Conservation (phyloP, 2,888 invertebrate species). For the Limnephilus lunatus region DNA sequence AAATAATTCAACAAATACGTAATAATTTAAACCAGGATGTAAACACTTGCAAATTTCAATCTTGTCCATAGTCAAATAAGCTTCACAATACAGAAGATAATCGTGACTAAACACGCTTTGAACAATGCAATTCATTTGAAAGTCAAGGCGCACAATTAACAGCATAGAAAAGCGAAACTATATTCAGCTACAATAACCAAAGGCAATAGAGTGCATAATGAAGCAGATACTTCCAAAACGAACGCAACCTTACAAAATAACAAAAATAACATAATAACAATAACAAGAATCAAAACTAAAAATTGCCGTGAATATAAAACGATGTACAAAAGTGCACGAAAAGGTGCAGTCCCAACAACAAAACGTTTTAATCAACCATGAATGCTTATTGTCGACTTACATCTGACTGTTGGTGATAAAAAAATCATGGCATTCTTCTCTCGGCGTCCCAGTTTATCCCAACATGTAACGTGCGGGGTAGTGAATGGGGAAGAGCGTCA, state of each 20-base stretch:
- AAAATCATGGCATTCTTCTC: slow-evolving; percentile 47
- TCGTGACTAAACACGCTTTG: neutral
- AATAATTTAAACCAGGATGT: neutral
- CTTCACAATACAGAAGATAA: neutral
- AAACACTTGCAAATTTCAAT: neutral
- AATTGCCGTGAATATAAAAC: slow-evolving; percentile 12
- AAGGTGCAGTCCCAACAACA: slow-evolving; percentile 56
- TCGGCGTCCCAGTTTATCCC: slow-evolving; percentile 49
- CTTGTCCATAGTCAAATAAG: neutral
- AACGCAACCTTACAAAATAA: slow-evolving; percentile 11
- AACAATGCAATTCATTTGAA: slow-evolving; percentile 35
- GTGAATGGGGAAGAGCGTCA: slow-evolving; percentile 58
- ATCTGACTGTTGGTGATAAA: slow-evolving; percentile 48
- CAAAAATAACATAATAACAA: neutral
- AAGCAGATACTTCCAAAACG: slow-evolving; percentile 48
- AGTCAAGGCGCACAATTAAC: slow-evolving; percentile 51
- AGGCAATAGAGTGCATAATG: slow-evolving; percentile 51
- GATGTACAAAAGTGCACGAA: slow-evolving; percentile 55
- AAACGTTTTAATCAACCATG: slow-evolving; percentile 66
- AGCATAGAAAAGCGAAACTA: slow-evolving; percentile 33
- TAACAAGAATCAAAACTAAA: slow-evolving; percentile 48
- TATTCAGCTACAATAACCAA: slow-evolving; percentile 29
- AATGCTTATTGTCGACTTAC: slow-evolving; percentile 65
- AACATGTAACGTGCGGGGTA: slow-evolving; percentile 41
- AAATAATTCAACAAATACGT: neutral